Conservation (phyloP, 2,797 vertebrate species). For the Sebastes melanostomus region DNA sequence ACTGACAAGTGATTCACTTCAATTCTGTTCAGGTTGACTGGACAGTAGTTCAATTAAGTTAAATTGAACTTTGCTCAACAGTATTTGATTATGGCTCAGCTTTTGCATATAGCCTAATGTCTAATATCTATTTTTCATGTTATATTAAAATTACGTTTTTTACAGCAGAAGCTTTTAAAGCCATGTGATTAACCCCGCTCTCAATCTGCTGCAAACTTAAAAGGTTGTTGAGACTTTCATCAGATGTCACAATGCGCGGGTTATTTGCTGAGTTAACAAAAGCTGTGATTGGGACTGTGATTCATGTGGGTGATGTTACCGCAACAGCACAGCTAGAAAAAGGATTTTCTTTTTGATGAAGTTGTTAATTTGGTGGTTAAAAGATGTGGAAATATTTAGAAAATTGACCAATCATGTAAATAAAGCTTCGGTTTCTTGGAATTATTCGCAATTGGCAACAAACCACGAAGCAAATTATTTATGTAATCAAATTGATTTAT, state of each 20-base stretch:
- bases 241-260: slow-evolving; percentile 7
- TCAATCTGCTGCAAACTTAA: neutral
- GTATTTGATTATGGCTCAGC: neutral
- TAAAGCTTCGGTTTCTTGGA: neutral
- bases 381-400: neutral
- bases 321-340: slow-evolving; percentile 8
- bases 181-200: neutral
- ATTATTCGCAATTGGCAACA: slow-evolving; percentile 44
- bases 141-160: neutral
- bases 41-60: neutral
- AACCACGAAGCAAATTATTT: slow-evolving; percentile 85
- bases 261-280: slow-evolving; percentile 43
- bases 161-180: neutral
- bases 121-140: neutral
- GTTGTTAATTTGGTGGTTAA: slow-evolving; percentile 37
- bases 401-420: neutral
- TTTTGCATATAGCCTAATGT: neutral
- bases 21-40: slow-evolving; percentile 51
- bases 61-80: neutral
- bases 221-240: neutral
- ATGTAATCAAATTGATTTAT: slow-evolving; percentile 88
- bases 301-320: slow-evolving; percentile 53
- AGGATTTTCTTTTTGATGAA: slow-evolving; percentile 1
- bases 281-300: slow-evolving; percentile 47
- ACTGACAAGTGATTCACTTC: slow-evolving; percentile 59